A percentile compares a stretch with the other conserved stretches of the same genome.
phyloP scores from a whole-genome alignment of 2,797 vertebrate genomes.

The Galaxias olidus region DNA sequence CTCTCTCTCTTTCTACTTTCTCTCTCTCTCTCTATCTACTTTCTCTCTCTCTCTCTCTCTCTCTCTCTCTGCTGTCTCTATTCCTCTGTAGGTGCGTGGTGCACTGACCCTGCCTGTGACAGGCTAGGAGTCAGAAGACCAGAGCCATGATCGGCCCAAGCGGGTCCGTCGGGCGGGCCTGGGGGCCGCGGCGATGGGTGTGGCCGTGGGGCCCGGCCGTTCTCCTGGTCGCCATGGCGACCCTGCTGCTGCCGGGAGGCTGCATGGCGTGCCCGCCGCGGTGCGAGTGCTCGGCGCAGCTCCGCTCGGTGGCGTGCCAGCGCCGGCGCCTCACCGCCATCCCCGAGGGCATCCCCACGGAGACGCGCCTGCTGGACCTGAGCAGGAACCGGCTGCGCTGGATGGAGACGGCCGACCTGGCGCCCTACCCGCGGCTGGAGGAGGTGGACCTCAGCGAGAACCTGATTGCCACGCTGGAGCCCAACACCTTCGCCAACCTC shows the following conservation, averaged over 20 bases:
- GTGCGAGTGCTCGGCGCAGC: constrained; percentile 87
- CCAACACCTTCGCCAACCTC: constrained; percentile 89
- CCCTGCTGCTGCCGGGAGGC: constrained; percentile 74
- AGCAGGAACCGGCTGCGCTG: constrained; percentile 94
- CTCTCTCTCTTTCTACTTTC: constrained; percentile 4
- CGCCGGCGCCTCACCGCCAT: constrained; percentile 86
- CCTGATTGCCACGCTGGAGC: constrained; percentile 89
- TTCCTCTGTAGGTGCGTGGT: constrained; percentile 72
- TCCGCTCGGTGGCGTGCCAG: constrained; percentile 87
- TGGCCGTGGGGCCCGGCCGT: constrained; percentile 71
- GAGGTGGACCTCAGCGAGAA: constrained; percentile 97
- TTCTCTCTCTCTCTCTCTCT: background rate
- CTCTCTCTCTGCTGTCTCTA: constrained; percentile 5
- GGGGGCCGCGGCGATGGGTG: constrained; percentile 56
- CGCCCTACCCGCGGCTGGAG: constrained; percentile 87
- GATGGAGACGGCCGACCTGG: constrained; percentile 88
- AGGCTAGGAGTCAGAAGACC: constrained; percentile 72
- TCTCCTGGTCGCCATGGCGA: constrained; percentile 63
- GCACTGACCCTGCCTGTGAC: constrained; percentile 76
- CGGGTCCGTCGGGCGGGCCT: constrained; percentile 84
- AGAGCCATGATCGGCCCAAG: constrained; percentile 74
- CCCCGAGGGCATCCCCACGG: constrained; percentile 94
- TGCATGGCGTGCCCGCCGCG: constrained; percentile 86
- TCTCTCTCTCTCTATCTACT: background rate
- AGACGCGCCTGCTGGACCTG: constrained; percentile 91